Percentiles rank a stretch among this genome's conserved stretches.
These are phyloP conservation scores for Macrobrachium rosenbergii DNA, from an alignment of 1,140 invertebrate species.

Conservation along the genomic window DNA sequence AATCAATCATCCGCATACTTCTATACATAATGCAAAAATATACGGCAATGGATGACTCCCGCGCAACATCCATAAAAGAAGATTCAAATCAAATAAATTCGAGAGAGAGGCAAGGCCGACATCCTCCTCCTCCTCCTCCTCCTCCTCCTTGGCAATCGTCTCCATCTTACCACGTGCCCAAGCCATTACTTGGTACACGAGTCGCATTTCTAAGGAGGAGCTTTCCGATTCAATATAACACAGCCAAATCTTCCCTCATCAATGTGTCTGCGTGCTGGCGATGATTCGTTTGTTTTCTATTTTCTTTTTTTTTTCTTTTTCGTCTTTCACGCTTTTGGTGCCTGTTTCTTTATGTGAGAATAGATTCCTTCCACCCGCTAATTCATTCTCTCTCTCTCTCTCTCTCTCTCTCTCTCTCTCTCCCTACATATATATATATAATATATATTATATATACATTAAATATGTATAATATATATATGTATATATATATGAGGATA, in stretches of 20 bases:
- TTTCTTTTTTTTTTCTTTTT: background rate
- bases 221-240: no score
- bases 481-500: no score
- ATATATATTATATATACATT: background rate
- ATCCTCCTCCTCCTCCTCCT: background rate
- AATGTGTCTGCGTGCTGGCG: no score
- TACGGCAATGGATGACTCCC: no score
- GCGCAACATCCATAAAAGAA: no score
- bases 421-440: background rate
- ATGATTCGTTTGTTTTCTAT: background rate
- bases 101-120: background rate
- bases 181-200: background rate
- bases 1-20: no score
- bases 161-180: background rate
- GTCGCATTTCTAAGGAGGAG: no score
- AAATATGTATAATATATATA: background rate
- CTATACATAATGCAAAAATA: no score
- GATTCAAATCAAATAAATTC: background rate
- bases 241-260: no score
- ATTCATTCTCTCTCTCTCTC: constrained; percentile 7
- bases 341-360: background rate
- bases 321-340: background rate
- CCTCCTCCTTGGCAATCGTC: background rate
- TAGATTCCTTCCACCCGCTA: background rate
- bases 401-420: constrained; percentile 11